Base-by-base conservation (phyloP, 2,113 vertebrate genomes). In the Bungarus multicinctus region DNA sequence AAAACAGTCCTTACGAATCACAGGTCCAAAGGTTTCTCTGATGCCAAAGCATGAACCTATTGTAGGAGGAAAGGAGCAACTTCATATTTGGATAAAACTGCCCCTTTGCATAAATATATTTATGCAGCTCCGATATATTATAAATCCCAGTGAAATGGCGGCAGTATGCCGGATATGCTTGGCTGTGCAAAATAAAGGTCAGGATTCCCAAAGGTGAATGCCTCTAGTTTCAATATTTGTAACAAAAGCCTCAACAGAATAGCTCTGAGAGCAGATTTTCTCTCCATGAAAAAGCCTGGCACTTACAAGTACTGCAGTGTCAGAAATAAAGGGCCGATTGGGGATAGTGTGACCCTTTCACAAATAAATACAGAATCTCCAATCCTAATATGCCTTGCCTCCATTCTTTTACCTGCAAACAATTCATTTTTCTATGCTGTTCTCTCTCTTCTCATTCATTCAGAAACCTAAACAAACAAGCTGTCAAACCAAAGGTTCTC, bases 231-330 rank as follows among this genome's bases (percentile, higher is more conserved):
- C 0, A 90, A 30, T 54, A 39, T 89, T 58, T 39, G 53, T 39
- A 89, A 85, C 74, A 39, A 2, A 2, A 50, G 47, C 14, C n/a
- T 58, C 34, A 45, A 91, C 27, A 34, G 50, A 89, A 52, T 52
- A 8, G 23, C 64, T 34, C 6, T 20, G 20, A 27, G 8, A 16
- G 5, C 4, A 2, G 64, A n/a, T 50, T 22, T 0, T 2, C 5
- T 47, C 47, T 47, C 8, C 50, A 5, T 0, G 81, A 92, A 95
- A 69, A 0, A 8, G 94, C 60, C 93, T 96, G 94, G 92, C 91
- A 92, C 64, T 90, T 90, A 91, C 0, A 34, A 2, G 18, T 95
- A 87, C 96, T 95, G 97, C 96, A 95, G 54, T 92, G 89, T 69
- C 64, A 54, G 89, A 93, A 87, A 81, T 88, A 69, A 94, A 95